A percentile compares a stretch with the other conserved stretches of the same genome.
Conservation (phyloP, 2,888 invertebrate genomes). For the Apotomis betuletana region DNA sequence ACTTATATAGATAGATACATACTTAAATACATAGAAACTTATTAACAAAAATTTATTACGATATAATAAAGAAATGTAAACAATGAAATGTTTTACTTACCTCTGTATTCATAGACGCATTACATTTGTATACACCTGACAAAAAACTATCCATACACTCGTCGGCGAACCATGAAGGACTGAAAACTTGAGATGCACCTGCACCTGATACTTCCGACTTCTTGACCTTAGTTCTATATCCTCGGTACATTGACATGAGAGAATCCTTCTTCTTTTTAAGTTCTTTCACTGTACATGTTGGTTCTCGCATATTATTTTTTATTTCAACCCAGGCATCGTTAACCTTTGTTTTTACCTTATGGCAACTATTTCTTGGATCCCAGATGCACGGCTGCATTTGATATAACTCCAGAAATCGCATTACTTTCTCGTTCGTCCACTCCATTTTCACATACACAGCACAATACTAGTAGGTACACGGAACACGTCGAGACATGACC, state of each 20-base stretch:
- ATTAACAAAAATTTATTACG: no score
- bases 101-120: no score
- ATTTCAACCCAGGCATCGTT: constrained; percentile 18
- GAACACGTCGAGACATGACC: constrained; percentile 5
- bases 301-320: constrained; percentile 12
- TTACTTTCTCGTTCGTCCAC: constrained; percentile 1
- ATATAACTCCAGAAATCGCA: background rate
- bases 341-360: constrained; percentile 8
- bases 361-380: background rate
- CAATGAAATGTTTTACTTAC: no score
- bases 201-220: no score
- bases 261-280: constrained; percentile 6
- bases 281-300: constrained; percentile 13
- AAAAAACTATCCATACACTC: no score
- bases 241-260: constrained; percentile 14
- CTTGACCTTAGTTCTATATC: constrained; percentile 10
- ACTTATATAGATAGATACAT: no score
- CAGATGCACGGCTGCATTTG: background rate
- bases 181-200: no score
- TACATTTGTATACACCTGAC: no score
- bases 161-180: no score
- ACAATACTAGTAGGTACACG: background rate
- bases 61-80: no score
- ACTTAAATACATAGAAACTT: no score
- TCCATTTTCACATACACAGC: constrained; percentile 1